Conservation (phyloP, 2,113 vertebrate species). For the Athene cunicularia region DNA sequence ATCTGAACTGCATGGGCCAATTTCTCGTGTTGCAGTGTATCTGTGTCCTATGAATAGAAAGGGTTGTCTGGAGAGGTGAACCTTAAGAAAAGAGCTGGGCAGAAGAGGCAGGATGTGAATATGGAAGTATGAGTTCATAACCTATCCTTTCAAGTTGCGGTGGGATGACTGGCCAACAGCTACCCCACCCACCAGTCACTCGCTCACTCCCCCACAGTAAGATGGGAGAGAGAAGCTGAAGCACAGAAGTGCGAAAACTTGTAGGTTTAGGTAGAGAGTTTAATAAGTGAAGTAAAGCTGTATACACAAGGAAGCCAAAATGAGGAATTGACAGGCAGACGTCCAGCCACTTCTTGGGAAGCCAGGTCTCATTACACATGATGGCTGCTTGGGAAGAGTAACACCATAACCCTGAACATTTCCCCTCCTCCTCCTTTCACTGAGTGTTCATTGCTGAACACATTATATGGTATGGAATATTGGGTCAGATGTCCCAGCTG, state of each 20-base stretch:
- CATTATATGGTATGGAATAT: background rate
- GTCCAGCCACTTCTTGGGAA: background rate
- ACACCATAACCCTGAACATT: background rate
- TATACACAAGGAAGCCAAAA: background rate
- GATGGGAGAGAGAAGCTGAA: background rate
- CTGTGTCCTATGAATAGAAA: background rate
- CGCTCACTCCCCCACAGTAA: background rate
- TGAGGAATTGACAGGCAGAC: background rate
- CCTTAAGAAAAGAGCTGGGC: background rate
- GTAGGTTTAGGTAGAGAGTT: background rate
- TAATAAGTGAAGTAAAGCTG: background rate
- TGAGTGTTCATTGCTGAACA: background rate
- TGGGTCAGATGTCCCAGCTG: background rate
- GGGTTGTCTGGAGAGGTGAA: background rate
- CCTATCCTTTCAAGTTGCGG: background rate
- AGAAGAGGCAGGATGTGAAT: background rate
- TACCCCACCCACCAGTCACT: rapidly evolving
- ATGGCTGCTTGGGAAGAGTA: background rate
- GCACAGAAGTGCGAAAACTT: background rate
- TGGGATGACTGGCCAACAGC: background rate
- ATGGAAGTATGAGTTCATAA: background rate
- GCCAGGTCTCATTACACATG: rapidly evolving
- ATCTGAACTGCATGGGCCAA: background rate
- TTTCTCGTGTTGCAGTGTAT: background rate
- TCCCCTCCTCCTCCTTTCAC: background rate